phyloP scores from a whole-genome alignment of 30 jellyfish, hydroid and myxozoan species.

The Turritopsis dohrnii region DNA sequence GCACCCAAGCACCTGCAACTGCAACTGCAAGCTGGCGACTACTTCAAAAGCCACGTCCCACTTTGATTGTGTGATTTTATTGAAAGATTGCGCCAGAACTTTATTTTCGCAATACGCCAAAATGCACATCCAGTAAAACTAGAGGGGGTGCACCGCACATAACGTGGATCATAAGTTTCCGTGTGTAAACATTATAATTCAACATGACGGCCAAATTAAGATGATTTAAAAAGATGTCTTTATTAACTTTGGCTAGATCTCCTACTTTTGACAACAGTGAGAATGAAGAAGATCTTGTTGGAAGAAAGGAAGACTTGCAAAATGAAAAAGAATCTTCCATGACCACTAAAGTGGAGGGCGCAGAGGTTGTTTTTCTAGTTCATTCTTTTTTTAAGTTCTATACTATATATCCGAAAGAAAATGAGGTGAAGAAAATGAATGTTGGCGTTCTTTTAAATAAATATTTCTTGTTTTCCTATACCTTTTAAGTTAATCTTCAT shows the following conservation, averaged over 20 bases:
- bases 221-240: background rate
- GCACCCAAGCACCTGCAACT: too few relatives aligned
- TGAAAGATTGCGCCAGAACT: background rate
- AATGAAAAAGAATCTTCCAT: background rate
- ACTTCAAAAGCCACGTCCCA: background rate
- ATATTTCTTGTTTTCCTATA: too few relatives aligned
- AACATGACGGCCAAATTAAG: background rate
- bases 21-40: background rate
- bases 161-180: background rate
- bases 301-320: background rate
- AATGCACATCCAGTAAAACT: background rate
- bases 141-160: background rate
- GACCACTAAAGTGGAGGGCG: background rate
- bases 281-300: background rate
- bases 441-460: too few relatives aligned
- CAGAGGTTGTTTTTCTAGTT: background rate
- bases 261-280: slow-evolving; percentile 2
- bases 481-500: too few relatives aligned
- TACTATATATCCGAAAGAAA: too few relatives aligned
- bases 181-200: background rate
- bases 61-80: too few relatives aligned
- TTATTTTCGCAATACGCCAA: background rate
- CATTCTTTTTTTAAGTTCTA: background rate
- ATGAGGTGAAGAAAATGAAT: too few relatives aligned
- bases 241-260: slow-evolving; percentile 14